These are phyloP conservation scores for Tychaedon coryphoeus DNA, from an alignment of 2,113 vertebrate species.

Conservation along the genomic window DNA sequence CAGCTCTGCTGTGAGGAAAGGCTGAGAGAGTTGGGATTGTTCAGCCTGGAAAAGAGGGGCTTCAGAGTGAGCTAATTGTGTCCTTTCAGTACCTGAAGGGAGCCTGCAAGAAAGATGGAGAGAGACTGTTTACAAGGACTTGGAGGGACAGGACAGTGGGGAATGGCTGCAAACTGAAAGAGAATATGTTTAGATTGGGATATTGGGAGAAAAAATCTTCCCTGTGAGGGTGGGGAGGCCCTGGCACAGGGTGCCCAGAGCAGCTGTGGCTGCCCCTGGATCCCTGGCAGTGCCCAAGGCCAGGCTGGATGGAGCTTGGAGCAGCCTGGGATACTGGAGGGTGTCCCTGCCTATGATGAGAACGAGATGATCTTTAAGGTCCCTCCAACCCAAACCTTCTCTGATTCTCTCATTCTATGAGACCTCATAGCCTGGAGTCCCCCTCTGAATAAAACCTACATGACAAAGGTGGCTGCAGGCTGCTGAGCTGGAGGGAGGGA, in stretches of 20 bases:
- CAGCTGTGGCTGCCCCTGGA: not conserved
- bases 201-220: not conserved
- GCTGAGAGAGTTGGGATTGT: not conserved
- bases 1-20: not conserved
- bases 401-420: not conserved
- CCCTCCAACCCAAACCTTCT: not conserved
- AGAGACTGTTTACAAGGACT: not conserved
- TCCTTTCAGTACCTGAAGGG: not conserved
- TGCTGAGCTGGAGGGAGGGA: not conserved
- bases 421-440: not conserved
- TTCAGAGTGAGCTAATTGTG: not conserved
- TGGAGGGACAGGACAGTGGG: not conserved
- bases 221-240: fast-evolving
- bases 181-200: not conserved
- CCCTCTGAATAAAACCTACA: not conserved
- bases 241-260: not conserved
- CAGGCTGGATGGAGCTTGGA: fast-evolving
- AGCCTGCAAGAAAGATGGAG: not conserved
- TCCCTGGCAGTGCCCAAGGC: not conserved
- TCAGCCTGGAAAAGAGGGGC: not conserved
- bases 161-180: not conserved
- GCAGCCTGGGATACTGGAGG: fast-evolving
- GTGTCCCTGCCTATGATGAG: not conserved
- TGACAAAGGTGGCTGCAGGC: not conserved
- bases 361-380: not conserved